Evolutionary conservation across 2,888 invertebrate species (phyloP).

Genomic region (Pasiphila rectangulata): DNA sequence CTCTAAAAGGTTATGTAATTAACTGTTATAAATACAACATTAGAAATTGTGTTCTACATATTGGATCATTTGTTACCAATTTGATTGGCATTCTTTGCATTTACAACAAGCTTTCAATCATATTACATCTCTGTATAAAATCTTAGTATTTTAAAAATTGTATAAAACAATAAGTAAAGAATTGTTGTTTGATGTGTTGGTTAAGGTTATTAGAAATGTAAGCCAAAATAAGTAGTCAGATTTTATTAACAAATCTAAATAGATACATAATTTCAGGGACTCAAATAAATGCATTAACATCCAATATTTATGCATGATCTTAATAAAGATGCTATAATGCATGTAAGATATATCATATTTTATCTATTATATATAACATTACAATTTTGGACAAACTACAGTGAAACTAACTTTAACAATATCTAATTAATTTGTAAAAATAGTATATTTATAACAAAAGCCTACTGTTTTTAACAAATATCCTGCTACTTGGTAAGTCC

Average conservation of each 20-base stretch:
- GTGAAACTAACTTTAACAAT: slow-evolving; percentile 42
- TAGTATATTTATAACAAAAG: slow-evolving; percentile 44
- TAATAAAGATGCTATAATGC: slow-evolving; percentile 27
- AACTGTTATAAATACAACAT: too few species aligned
- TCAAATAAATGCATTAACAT: slow-evolving; percentile 19
- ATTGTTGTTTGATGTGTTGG: neutral
- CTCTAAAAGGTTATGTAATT: slow-evolving; percentile 57
- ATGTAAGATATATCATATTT: slow-evolving; percentile 22
- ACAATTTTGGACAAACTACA: slow-evolving; percentile 41
- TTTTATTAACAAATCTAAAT: slow-evolving; percentile 23
- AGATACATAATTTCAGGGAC: slow-evolving; percentile 10
- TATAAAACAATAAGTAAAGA: neutral
- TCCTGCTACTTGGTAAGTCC: slow-evolving; percentile 29
- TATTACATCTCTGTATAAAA: too few species aligned
- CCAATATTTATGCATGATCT: slow-evolving; percentile 27
- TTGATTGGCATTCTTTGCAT: slow-evolving; percentile 16
- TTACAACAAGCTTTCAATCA: slow-evolving; percentile 9
- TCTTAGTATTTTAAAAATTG: neutral
- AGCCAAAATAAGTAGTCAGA: slow-evolving; percentile 12
- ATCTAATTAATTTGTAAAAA: slow-evolving; percentile 46
- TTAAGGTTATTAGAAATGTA: slow-evolving; percentile 13
- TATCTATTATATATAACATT: slow-evolving; percentile 37
- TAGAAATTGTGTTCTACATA: too few species aligned
- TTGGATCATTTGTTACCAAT: slow-evolving; percentile 34
- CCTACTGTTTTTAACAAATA: slow-evolving; percentile 37